Conservation (phyloP, 2,888 invertebrate species). For the Villa cingulata region DNA sequence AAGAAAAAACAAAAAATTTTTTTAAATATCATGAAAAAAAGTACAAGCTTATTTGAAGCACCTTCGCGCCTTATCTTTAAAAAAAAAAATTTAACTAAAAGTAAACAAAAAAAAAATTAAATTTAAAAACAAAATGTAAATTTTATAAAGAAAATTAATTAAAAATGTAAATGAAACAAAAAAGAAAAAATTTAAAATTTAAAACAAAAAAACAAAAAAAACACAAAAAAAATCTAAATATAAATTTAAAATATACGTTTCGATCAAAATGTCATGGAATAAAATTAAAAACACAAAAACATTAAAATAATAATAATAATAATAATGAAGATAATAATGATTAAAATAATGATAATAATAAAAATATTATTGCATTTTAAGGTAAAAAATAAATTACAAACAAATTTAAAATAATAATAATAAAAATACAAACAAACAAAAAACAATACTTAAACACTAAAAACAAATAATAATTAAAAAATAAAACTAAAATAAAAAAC, state of each 20-base stretch:
- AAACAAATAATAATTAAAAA: conserved; percentile 20
- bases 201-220: conserved; percentile 8
- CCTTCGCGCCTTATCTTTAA: conserved; percentile 60
- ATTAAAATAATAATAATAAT: conserved; percentile 17
- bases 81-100: conserved; percentile 30
- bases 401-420: conserved; percentile 10
- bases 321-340: conserved; percentile 8
- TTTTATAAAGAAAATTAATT: conserved; percentile 36
- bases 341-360: background rate
- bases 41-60: conserved; percentile 60
- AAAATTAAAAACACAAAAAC: conserved; percentile 23
- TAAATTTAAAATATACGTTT: conserved; percentile 16
- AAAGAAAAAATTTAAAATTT: conserved; percentile 37
- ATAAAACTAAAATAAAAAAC: conserved; percentile 26
- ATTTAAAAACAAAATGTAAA: conserved; percentile 16
- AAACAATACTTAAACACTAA: conserved; percentile 18
- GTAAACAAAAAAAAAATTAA: conserved; percentile 28
- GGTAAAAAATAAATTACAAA: background rate
- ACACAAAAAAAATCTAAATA: background rate
- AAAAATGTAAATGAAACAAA: conserved; percentile 27
- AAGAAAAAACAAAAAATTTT: conserved; percentile 22
- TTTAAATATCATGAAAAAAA: conserved; percentile 43
- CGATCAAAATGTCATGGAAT: no score
- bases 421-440: conserved; percentile 19
- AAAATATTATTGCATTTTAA: background rate